Evolutionary conservation across 1,140 invertebrate genomes (phyloP), one percentile per base, ranked within the genome.

Genomic region (Gerris buenoi): DNA sequence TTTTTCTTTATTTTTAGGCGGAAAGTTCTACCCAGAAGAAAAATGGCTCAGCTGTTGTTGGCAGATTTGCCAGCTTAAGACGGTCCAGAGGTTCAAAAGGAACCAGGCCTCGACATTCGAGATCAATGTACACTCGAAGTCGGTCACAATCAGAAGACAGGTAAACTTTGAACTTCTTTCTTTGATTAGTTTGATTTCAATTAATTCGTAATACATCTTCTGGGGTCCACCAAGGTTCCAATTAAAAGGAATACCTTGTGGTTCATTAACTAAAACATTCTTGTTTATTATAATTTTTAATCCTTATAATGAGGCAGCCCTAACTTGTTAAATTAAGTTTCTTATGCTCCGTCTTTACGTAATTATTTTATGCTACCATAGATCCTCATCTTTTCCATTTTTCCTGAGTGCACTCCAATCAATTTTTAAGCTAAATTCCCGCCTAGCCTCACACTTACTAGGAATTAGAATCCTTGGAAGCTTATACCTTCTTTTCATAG

Each of bases 41-140:
- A 10, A 69, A 69, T 56, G 68, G 68, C 0, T 60, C 68, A 14
- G n/a, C n/a, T n/a, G n/a, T n/a, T n/a, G 25, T 69, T 25, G 70
- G 68, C 15, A 72, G 70, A 56, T 73, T 73, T 56, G 70, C 72
- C 18, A 72, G 71, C 25, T 68, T 71, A n/a, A 66, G 72, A n/a
- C 69, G 69, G 28, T 70, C 68, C 5, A 65, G 68, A 56, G 28
- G 64, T 18, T 70, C 71, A 13, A 70, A 69, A 64, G 68, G 68
- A 18, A 68, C 71, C 18, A 65, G 68, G 25, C 68, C 60, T 13
- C 68, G 71, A 2, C 68, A 71, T 10, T 72, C 71, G 59, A 27
- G 72, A 3, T 73, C 72, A 1, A 27, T 73, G 65, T 73, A 73
- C 60, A 70, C 70, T 66, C 68, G 67, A 2, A 70, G 59, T 14